Base-by-base conservation (phyloP, 2,888 invertebrate species). In the Epinotia demarniana region DNA sequence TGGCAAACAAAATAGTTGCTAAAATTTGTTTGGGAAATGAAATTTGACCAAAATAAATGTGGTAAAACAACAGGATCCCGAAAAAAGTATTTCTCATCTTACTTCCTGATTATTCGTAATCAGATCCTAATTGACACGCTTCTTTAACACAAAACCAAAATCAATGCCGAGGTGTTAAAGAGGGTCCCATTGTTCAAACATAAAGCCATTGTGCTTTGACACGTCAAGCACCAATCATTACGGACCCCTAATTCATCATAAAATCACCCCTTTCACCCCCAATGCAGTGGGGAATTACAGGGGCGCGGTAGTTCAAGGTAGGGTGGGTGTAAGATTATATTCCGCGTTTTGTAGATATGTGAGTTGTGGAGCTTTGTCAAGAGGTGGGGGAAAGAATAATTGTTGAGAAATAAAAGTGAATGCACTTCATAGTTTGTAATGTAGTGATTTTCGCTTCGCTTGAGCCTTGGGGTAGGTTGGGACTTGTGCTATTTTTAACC, bases 91-190 rank as follows among this genome's bases (percentile, higher is more conserved):
- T n/a, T 1, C 16, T 18, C 11, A 49, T 27, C 16, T 11, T n/a
- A 18, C 12, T 57, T 18, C 19, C 57, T 12, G 18, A 18, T 39
- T 62, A 39, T 12, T 43, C 27, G 69, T 43, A 58, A 69, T 60
- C 69, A 60, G 69, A 69, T 60, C 58, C 58, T 3, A 69, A 69
- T 58, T 69, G 49, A 53, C 66, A 68, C 62, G 68, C 62, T 49
- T 74, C 68, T 27, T 16, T 53, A 58, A 19, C 39, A 53, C 39
- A 72, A 64, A 62, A 74, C 58, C 58, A 57, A 70, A 74, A 74
- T 70, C 74, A 74, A 74, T 74, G 74, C 57, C 16, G 63, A 74
- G 74, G 74, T 70, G 74, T 74, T 58, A 64, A 64, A 63, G 69
- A 70, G 69, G 74, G 74, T 58, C 27, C 39, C 19, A n/a, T 63